Percentiles rank a stretch among this genome's conserved stretches.
These are phyloP conservation scores for Gallinago nigripennis DNA, from an alignment of 2,797 vertebrate species.

Conservation along the genomic window DNA sequence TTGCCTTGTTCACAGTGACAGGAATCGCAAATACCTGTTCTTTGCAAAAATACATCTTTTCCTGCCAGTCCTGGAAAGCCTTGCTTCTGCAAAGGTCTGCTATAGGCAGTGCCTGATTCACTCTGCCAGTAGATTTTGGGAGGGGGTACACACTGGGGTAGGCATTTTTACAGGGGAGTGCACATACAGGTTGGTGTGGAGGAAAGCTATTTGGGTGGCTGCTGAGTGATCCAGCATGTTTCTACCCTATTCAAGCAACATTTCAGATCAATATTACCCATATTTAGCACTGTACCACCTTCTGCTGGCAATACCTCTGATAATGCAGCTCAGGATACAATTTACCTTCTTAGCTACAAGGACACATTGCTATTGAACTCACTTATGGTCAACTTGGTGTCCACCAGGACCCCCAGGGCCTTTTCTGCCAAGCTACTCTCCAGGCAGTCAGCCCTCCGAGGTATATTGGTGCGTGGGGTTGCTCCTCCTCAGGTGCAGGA, in stretches of 20 bases:
- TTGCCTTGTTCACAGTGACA: constrained; percentile 13
- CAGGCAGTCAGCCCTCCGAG: fast-evolving
- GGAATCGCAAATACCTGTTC: background rate
- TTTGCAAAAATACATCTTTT: background rate
- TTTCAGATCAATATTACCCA: background rate
- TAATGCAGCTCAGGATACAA: background rate
- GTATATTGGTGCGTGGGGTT: background rate
- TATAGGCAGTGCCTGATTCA: background rate
- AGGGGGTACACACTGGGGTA: fast-evolving
- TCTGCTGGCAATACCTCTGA: background rate
- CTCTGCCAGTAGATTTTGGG: background rate
- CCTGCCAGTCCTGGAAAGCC: background rate
- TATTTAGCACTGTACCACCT: background rate
- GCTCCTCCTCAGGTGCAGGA: background rate
- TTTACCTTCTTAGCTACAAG: background rate
- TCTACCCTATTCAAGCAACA: background rate
- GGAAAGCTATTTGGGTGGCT: background rate
- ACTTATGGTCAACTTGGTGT: background rate
- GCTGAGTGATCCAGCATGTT: background rate
- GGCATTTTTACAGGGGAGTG: background rate
- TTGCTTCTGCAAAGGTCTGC: background rate
- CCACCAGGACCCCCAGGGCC: background rate
- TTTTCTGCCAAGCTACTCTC: background rate
- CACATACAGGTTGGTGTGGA: background rate
- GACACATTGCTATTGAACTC: background rate